Evolutionary conservation across 2,888 invertebrate genomes (phyloP).

Genomic region (Dicyrtomina minuta): DNA sequence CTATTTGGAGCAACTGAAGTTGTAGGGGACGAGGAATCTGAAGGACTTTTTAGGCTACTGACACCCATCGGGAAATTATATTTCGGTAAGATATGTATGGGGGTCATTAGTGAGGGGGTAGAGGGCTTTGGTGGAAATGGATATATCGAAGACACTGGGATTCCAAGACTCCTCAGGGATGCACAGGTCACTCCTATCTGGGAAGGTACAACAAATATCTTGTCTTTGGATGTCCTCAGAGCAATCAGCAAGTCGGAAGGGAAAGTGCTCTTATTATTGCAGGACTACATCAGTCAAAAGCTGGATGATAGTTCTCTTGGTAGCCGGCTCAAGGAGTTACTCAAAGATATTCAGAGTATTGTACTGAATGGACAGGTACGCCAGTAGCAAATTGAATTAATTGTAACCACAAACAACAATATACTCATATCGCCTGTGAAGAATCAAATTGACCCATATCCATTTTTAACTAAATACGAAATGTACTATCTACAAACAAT

Average conservation of each 20-base stretch:
- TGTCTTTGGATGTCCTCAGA: conserved; percentile 61
- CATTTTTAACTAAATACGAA: no score
- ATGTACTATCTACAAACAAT: no score
- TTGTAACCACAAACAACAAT: background rate
- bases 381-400: background rate
- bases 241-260: conserved; percentile 59
- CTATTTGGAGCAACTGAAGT: conserved; percentile 52
- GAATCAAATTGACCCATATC: no score
- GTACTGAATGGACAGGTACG: conserved; percentile 12
- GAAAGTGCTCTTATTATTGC: conserved; percentile 56
- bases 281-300: conserved; percentile 54
- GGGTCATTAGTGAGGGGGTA: conserved; percentile 60
- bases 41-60: conserved; percentile 58
- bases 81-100: conserved; percentile 61
- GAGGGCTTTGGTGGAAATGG: conserved; percentile 64
- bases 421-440: no score
- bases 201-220: conserved; percentile 64
- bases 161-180: conserved; percentile 61
- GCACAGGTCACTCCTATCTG: conserved; percentile 63
- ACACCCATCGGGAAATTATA: conserved; percentile 62
- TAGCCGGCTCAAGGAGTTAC: conserved; percentile 48
- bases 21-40: background rate
- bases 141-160: conserved; percentile 63
- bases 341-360: conserved; percentile 38
- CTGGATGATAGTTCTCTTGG: conserved; percentile 43